Evolutionary conservation across 1,140 invertebrate genomes (phyloP).

Genomic region (Myzus persicae): DNA sequence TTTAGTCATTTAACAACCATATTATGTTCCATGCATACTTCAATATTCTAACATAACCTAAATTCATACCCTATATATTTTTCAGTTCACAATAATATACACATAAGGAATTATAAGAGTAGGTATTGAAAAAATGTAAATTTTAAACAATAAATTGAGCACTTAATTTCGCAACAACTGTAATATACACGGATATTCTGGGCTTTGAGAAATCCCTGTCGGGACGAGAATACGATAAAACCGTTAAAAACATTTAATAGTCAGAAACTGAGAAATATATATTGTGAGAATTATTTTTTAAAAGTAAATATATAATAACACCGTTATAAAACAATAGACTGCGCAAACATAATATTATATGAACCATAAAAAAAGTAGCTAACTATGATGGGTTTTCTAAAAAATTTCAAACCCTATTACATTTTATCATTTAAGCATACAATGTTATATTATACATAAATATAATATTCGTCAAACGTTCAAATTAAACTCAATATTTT

Average conservation of each 20-base stretch:
- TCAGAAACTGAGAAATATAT: neutral
- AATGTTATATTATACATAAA: neutral
- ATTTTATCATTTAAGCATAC: neutral
- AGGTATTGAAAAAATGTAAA: neutral
- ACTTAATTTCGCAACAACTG: neutral
- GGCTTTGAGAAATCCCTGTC: neutral
- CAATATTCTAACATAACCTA: neutral
- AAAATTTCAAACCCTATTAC: neutral
- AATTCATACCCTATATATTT: too few species aligned
- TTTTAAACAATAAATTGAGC: neutral
- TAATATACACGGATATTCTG: neutral
- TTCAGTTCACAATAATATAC: too few species aligned
- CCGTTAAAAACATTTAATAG: neutral
- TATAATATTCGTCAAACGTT: neutral
- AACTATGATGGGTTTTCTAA: neutral
- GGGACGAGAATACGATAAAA: neutral
- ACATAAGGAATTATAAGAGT: neutral
- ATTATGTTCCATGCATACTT: neutral
- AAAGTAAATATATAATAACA: neutral
- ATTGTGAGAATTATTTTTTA: neutral
- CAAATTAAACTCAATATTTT: neutral
- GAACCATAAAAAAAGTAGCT: neutral
- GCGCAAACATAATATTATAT: neutral
- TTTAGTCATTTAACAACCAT: neutral
- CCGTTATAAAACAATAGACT: neutral